Base-by-base conservation (phyloP, 1,140 invertebrate species). In the Drosophila trapezifrons region DNA sequence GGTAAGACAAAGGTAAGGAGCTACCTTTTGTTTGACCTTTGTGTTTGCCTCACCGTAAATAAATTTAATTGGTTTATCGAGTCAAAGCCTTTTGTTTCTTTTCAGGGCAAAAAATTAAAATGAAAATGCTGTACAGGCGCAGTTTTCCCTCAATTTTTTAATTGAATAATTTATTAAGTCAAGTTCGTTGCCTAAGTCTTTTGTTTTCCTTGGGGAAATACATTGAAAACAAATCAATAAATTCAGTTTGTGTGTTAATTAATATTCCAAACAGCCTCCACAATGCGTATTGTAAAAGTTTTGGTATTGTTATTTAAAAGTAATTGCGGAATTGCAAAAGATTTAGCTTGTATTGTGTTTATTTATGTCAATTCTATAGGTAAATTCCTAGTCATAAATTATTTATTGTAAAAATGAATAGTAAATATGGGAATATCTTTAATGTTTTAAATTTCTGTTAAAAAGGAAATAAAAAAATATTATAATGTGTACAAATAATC, bases 131-230 rank as follows among this genome's bases (percentile, higher is more conserved):
- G 15, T 15, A 20, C 49, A 32, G 49, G 1, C 6, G 4, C 17
- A 13, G 18, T 51, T 13, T 32, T 9, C 3, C 27, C 17, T 5
- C 0, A 7, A 13, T 13, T 20, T 42, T 46, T 29, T 70, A 71
- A 58, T 35, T 70, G 47, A 55, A 32, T 67, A 51, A 70, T 70
- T 69, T 70, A 38, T 46, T 6, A 29, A 54, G 46, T 65, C 80
- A 78, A 73, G 89, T 87, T 90, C 56, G 80, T 79, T 91, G 75
- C 80, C 62, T 79, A 69, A 91, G 78, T 87, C 80, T 85, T 91
- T 90, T 52, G 86, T 74, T 80, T 51, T 27, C 35, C 4, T 12
- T 18, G 37, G 13, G 18, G 18, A 49, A 40, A 63, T 25, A 40
- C 25, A 29, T 56, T 29, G 49, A 7, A 40, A 60, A 22, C 47